phyloP scores from a whole-genome alignment of 53 echinoderm and acorn worm species.

The Paelopatides confundens region DNA sequence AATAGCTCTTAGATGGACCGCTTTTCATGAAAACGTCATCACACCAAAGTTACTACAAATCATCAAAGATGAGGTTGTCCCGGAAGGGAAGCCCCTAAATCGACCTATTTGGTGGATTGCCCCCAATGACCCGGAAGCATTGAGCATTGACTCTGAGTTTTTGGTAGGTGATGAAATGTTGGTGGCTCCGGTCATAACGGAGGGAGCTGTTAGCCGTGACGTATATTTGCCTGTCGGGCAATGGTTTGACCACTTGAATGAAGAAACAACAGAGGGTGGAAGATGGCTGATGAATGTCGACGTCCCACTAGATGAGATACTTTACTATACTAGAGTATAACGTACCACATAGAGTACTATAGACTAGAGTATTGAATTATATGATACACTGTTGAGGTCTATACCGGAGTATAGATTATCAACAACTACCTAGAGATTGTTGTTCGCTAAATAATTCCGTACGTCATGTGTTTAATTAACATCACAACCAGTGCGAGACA shows the following conservation, averaged over 20 bases:
- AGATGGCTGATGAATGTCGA: conserved; percentile 65
- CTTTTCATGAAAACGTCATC: conserved; percentile 83
- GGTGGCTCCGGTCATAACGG: conserved; percentile 81
- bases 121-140: conserved; percentile 70
- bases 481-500: too few relatives aligned
- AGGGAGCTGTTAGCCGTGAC: conserved; percentile 73
- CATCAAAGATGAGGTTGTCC: conserved; percentile 64
- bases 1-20: conserved; percentile 83
- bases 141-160: conserved; percentile 77
- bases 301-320: conserved; percentile 76
- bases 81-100: conserved; percentile 76
- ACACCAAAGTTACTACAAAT: conserved; percentile 72
- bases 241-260: conserved; percentile 67
- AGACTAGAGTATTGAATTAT: too few relatives aligned
- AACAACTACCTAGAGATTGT: too few relatives aligned
- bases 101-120: conserved; percentile 95
- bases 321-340: conserved; percentile 62
- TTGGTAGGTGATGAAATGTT: conserved; percentile 86
- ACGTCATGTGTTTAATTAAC: too few relatives aligned
- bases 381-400: too few relatives aligned
- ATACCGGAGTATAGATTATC: too few relatives aligned
- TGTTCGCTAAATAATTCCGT: too few relatives aligned
- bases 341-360: too few relatives aligned
- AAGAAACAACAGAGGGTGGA: conserved; percentile 51
- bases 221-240: conserved; percentile 77